phyloP scores from a whole-genome alignment of 2,797 vertebrate genomes.

The Peromyscus melanophrys region DNA sequence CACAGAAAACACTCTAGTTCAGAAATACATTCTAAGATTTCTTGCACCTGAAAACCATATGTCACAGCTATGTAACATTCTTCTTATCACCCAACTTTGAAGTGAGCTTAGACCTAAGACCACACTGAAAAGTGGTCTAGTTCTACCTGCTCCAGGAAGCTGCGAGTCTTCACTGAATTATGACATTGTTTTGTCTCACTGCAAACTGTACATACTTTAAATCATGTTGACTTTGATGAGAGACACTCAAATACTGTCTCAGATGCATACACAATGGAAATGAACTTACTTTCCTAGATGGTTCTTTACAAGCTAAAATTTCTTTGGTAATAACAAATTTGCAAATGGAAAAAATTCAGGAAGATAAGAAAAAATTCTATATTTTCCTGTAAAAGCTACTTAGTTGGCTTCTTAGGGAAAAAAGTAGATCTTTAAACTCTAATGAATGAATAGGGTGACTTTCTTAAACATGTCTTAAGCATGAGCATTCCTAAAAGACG shows the following conservation, averaged over 20 bases:
- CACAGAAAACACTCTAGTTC: slow-evolving; percentile 12
- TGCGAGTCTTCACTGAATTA: neutral
- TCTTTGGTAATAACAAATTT: slow-evolving; percentile 34
- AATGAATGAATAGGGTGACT: neutral
- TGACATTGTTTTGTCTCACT: neutral
- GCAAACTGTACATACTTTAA: neutral
- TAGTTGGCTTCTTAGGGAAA: neutral
- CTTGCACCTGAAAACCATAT: neutral
- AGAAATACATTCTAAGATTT: neutral
- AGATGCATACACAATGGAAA: neutral
- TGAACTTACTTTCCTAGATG: neutral
- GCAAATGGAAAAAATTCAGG: slow-evolving; percentile 3
- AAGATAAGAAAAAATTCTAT: slow-evolving; percentile 11
- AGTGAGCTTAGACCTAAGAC: neutral
- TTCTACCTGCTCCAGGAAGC: neutral
- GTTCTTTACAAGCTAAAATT: slow-evolving; percentile 51
- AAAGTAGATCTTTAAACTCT: slow-evolving; percentile 29
- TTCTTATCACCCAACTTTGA: slow-evolving; percentile 32
- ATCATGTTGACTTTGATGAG: neutral
- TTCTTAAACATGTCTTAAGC: slow-evolving; percentile 33
- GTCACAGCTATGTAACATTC: neutral
- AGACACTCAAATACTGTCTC: neutral
- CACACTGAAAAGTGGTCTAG: neutral
- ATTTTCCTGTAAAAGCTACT: neutral
- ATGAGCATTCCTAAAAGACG: neutral